Evolutionary conservation across 2,888 invertebrate species (phyloP).

Genomic region (Drosophila mimetica): DNA sequence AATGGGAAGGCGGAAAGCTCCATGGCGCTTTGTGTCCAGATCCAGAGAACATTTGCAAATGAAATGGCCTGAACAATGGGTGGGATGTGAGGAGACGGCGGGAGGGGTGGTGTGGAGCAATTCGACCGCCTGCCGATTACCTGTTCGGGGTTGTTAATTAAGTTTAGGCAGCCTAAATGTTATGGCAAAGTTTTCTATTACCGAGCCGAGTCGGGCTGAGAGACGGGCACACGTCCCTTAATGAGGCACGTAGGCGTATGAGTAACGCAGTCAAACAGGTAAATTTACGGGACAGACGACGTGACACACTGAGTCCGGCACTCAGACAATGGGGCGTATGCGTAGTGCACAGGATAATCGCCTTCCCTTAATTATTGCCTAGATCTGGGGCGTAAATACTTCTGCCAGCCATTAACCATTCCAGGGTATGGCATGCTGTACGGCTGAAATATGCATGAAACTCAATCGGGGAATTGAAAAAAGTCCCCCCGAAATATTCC

Average conservation of each 20-base stretch:
- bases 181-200: conserved; percentile 76
- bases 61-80: conserved; percentile 66
- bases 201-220: conserved; percentile 24
- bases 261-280: conserved; percentile 66
- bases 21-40: conserved; percentile 58
- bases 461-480: conserved; percentile 40
- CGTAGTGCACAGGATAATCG: conserved; percentile 44
- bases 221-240: conserved; percentile 56
- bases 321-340: conserved; percentile 35
- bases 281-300: conserved; percentile 45
- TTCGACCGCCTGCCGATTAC: conserved; percentile 59
- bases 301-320: conserved; percentile 35
- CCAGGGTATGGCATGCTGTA: conserved; percentile 5
- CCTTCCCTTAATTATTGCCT: conserved; percentile 22
- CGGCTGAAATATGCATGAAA: conserved; percentile 23
- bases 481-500: conserved; percentile 21
- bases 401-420: conserved; percentile 6
- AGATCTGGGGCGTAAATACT: not conserved
- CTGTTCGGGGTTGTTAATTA: conserved; percentile 70
- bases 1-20: conserved; percentile 49
- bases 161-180: conserved; percentile 69
- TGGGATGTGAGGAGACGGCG: not conserved
- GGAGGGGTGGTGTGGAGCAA: conserved; percentile 5
- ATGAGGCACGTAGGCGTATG: conserved; percentile 78
- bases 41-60: conserved; percentile 66